These are phyloP conservation scores for Zophobas morio DNA, from an alignment of 1,140 invertebrate genomes.

Conservation along the genomic window DNA sequence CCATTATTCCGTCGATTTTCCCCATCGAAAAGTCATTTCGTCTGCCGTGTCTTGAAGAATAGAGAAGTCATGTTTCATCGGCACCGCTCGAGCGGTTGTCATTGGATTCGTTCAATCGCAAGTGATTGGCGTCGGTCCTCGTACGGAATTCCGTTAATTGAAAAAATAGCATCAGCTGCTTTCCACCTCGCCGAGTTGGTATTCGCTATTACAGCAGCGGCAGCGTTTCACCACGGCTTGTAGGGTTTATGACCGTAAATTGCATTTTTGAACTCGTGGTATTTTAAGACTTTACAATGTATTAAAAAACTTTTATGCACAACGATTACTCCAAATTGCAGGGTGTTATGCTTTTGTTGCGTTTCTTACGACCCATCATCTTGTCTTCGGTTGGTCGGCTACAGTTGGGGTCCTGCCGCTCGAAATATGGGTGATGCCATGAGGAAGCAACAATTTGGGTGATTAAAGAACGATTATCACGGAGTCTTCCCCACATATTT, in stretches of 20 bases:
- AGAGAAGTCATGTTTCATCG: conserved; percentile 39
- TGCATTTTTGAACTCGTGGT: conserved; percentile 47
- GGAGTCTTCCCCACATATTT: too few relatives aligned
- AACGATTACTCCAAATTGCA: conserved; percentile 41
- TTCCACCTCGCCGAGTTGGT: conserved; percentile 46
- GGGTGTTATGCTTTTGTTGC: conserved; percentile 15
- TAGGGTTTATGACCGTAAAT: conserved; percentile 48
- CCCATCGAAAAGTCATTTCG: conserved; percentile 5
- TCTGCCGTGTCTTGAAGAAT: conserved; percentile 22
- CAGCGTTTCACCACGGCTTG: conserved; percentile 44
- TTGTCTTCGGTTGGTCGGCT: not conserved
- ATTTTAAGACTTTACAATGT: conserved; percentile 48
- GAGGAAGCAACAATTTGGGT: too few relatives aligned
- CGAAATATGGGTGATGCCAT: too few relatives aligned
- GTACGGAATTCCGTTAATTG: conserved; percentile 46
- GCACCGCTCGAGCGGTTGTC: conserved; percentile 24
- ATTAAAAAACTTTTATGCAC: conserved; percentile 47
- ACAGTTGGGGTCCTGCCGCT: not conserved
- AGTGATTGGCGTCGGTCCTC: conserved; percentile 30
- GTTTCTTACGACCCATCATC: conserved; percentile 29
- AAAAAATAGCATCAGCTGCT: conserved; percentile 44
- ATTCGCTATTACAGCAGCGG: conserved; percentile 45
- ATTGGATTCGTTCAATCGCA: conserved; percentile 41
- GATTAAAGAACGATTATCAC: too few relatives aligned
- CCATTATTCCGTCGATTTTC: not conserved